Percentiles rank a stretch among this genome's conserved stretches.
These are phyloP conservation scores for Larimichthys crocea DNA, from an alignment of 2,113 vertebrate genomes.

Conservation along the genomic window DNA sequence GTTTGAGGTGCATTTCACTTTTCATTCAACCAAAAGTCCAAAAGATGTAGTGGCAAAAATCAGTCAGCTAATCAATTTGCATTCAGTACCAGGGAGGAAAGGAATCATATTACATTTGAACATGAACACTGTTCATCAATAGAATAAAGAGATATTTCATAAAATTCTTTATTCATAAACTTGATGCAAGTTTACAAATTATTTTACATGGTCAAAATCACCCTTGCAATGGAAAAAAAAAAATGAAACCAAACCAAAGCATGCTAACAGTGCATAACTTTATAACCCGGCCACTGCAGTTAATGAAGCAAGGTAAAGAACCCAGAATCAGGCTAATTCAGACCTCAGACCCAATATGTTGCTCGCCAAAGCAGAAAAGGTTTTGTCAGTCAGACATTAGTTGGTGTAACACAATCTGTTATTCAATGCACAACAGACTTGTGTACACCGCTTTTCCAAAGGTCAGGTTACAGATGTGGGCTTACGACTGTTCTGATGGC, in stretches of 20 bases:
- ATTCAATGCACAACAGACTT: constrained; percentile 54
- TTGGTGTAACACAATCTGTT: constrained; percentile 47
- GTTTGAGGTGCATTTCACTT: neutral
- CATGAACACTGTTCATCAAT: neutral
- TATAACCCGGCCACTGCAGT: constrained; percentile 77
- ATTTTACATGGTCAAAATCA: constrained; percentile 88
- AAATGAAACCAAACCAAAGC: constrained; percentile 79
- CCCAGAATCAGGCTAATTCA: constrained; percentile 62
- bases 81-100: constrained; percentile 5
- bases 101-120: neutral
- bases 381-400: constrained; percentile 55
- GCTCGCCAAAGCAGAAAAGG: constrained; percentile 48
- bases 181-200: constrained; percentile 91
- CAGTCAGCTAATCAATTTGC: neutral
- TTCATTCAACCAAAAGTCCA: too few relatives aligned
- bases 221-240: constrained; percentile 83
- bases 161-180: constrained; percentile 91
- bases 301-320: constrained; percentile 74
- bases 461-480: constrained; percentile 33
- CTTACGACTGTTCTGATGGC: constrained; percentile 48
- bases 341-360: constrained; percentile 52
- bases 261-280: constrained; percentile 87
- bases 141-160: constrained; percentile 74
- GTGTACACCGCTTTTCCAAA: constrained; percentile 41
- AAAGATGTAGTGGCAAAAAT: neutral